Conservation (phyloP, 2,888 invertebrate species). For the Dasysyrphus albostriatus region DNA sequence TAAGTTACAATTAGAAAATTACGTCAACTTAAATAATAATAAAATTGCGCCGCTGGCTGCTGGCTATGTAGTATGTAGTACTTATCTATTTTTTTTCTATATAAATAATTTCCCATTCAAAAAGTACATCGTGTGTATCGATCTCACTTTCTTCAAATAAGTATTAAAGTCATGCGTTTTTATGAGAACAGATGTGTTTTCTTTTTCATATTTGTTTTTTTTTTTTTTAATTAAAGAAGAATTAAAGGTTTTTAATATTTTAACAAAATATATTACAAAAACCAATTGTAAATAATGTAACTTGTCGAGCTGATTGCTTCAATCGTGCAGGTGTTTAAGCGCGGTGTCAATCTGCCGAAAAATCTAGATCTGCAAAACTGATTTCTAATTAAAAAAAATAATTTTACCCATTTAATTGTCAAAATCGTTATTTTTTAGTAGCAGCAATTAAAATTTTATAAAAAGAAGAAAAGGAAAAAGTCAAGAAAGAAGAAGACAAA, state of each 20-base stretch:
- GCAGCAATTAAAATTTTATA: no score
- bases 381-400: no score
- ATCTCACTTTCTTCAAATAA: background rate
- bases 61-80: background rate
- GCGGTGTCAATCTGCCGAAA: no score
- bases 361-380: no score
- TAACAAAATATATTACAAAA: background rate
- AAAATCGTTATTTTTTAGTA: no score
- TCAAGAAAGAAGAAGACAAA: no score
- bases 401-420: no score
- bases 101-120: constrained; percentile 6
- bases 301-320: no score
- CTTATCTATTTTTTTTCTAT: constrained; percentile 10
- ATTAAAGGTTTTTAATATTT: background rate
- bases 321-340: no score
- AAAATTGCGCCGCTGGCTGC: background rate
- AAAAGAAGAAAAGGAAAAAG: no score
- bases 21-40: constrained; percentile 46
- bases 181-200: background rate
- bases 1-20: constrained; percentile 26
- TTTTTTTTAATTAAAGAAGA: no score
- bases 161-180: background rate
- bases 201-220: background rate
- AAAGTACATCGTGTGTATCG: constrained; percentile 2
- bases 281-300: background rate